Base-by-base conservation (phyloP, 2,888 invertebrate species). In the Acrobasis consociella region DNA sequence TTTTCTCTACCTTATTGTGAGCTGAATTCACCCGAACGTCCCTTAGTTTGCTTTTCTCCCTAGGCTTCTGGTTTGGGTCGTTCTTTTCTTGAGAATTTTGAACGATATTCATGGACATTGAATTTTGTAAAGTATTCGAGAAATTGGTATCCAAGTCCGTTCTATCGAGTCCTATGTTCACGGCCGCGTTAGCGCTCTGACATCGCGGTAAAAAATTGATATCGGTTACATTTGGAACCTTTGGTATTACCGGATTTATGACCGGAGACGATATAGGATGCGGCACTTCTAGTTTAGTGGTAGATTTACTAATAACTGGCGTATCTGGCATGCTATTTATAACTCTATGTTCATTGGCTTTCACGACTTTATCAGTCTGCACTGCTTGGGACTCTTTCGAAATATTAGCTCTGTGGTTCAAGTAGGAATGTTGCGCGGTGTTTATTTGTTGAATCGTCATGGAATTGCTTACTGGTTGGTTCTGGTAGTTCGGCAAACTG, bases 1-100 rank as follows among this genome's bases (percentile, higher is more conserved):
- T 80, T 74, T 90, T 92, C 68, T 93, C 93, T 1, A 86, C 67
- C 74, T 93, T 93, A 64, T 87, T 90, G 61, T 93, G 93, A 22
- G 92, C 89, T 0, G 93, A 93, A 64, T 93, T 93, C 8, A 93
- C 91, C 73, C 93, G 76, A 0, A 93, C 91, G 63, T 93, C 93
- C 1, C 93, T 76, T 9, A 89, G 74, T 72, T 93, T 89, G 69
- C 91, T 93, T 72, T 93, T 88, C 67, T 90, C 88, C 69, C 93
- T 80, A 1, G 92, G 87, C 67, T 88, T 87, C 61, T 82, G 75
- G 69, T 88, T 85, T 39, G 79, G 76, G 64, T 91, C 87, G 61
- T 78, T 83, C 71, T 91, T 87, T 38, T 88, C 89, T 58, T 86
- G 84, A 9, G 82, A 70, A 62, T 74, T 81, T 51, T 86, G 86